A percentile compares a stretch with the other conserved stretches of the same genome.
phyloP scores from a whole-genome alignment of 1,140 invertebrate genomes.

The Lordiphosa collinella region DNA sequence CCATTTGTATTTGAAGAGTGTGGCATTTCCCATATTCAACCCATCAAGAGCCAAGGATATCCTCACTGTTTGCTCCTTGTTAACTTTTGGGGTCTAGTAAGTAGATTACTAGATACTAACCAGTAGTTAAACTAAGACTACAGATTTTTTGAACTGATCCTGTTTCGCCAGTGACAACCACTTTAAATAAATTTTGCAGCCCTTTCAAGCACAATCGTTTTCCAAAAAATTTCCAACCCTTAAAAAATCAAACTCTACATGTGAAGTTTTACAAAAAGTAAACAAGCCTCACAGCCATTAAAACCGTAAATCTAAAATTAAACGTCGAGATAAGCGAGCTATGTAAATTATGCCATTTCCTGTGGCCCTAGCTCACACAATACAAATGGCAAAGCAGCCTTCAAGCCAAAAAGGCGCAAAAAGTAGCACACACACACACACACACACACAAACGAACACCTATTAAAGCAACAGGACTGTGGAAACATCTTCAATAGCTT shows the following conservation, averaged over 20 bases:
- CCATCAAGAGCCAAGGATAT: too few species aligned
- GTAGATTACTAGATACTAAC: too few species aligned
- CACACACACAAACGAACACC: constrained; percentile 4
- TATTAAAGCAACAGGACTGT: constrained; percentile 48
- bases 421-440: constrained; percentile 22
- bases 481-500: constrained; percentile 28
- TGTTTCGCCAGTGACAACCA: too few species aligned
- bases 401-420: constrained; percentile 36
- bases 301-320: constrained; percentile 60
- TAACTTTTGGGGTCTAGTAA: too few species aligned
- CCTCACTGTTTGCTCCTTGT: too few species aligned
- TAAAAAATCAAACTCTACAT: constrained; percentile 1
- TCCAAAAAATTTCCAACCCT: too few species aligned
- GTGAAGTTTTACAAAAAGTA: not conserved
- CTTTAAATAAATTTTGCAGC: too few species aligned
- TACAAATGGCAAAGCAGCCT: constrained; percentile 35
- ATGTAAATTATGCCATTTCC: constrained; percentile 56
- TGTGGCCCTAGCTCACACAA: constrained; percentile 43
- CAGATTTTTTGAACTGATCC: too few species aligned
- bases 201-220: too few species aligned
- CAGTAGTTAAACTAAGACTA: too few species aligned
- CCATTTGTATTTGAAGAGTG: too few species aligned
- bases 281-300: constrained; percentile 9
- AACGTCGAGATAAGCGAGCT: constrained; percentile 53
- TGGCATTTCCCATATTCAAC: too few species aligned